Evolutionary conservation across 2,888 invertebrate genomes (phyloP).

Genomic region (Cerastis leucographa): DNA sequence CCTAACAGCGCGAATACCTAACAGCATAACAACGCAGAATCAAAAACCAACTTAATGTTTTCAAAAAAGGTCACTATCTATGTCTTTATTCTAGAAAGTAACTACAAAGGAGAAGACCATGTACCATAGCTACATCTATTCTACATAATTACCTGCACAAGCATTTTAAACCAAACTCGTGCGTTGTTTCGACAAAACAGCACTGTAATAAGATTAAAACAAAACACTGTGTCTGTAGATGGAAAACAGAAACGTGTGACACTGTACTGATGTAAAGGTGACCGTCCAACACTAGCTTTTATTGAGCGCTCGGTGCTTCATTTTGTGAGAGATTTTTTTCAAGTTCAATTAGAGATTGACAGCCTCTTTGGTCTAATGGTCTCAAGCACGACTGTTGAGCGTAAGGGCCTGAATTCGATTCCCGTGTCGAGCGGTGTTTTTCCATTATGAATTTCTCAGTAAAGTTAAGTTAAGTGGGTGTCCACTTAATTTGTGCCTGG

Average conservation of each 20-base stretch:
- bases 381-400: too few relatives aligned
- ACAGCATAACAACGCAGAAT: background rate
- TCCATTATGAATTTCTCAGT: too few relatives aligned
- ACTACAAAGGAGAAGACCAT: background rate
- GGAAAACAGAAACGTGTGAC: constrained; percentile 56
- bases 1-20: too few relatives aligned
- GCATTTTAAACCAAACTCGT: constrained; percentile 29
- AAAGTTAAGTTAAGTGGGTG: too few relatives aligned
- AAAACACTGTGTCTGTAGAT: constrained; percentile 51
- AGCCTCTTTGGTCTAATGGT: too few relatives aligned
- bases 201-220: constrained; percentile 54
- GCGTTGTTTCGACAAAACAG: constrained; percentile 35
- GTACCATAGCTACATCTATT: background rate
- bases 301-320: background rate
- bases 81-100: background rate
- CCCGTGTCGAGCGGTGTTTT: too few relatives aligned
- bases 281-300: background rate
- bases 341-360: too few relatives aligned
- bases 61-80: background rate
- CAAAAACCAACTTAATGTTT: background rate
- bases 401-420: too few relatives aligned
- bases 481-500: too few relatives aligned
- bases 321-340: background rate
- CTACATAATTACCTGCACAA: constrained; percentile 24
- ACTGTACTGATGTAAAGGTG: constrained; percentile 21